Base-by-base conservation (phyloP, 2,797 vertebrate species). In the Enoplosus armatus region DNA sequence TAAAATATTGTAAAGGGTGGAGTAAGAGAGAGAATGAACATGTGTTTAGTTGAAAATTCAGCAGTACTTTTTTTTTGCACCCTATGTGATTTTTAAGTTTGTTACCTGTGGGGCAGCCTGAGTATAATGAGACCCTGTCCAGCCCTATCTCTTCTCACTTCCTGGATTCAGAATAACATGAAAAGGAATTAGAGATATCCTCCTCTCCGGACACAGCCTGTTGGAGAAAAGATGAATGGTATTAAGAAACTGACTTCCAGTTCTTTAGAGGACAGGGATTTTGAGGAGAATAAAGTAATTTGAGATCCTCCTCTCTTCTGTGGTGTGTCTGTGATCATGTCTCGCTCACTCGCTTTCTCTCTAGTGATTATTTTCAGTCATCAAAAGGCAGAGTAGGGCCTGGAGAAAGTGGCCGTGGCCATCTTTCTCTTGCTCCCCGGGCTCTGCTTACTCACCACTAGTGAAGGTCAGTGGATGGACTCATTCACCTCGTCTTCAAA, bases 391-490 rank as follows among this genome's bases (percentile, higher is more conserved):
- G 85, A 86, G 83, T 51, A 75, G 75, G 67, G 83, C 91, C 90
- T 71, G 83, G 76, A 90, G 91, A 87, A 81, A 82, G 80, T 77
- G 87, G 74, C 83, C 41, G 75, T 88, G 89, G 93, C 87, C 85
- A 90, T 93, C 83, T 90, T 89, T 87, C 73, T 82, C 82, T 86
- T 47, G 2, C 27, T 90, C 93, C 86, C n/a, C 62, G 6, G 90
- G 89, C 93, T 63, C 72, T 88, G 90, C 91, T 92, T 92, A 91
- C 90, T 94, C 92, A 91, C 89, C 89, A 91, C 81, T 71, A 75
- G 82, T 91, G 91, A 93, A 93, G 92, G 93, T 94, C 92, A 92
- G 87, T 62, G 77, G 72, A 89, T 85, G 88, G 88, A 94, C 89
- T 92, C 83, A 82, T 88, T 93, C 91, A 93, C 89, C 89, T 92